Conservation (phyloP, 2,888 invertebrate species). For the Dioctria rufipes region DNA sequence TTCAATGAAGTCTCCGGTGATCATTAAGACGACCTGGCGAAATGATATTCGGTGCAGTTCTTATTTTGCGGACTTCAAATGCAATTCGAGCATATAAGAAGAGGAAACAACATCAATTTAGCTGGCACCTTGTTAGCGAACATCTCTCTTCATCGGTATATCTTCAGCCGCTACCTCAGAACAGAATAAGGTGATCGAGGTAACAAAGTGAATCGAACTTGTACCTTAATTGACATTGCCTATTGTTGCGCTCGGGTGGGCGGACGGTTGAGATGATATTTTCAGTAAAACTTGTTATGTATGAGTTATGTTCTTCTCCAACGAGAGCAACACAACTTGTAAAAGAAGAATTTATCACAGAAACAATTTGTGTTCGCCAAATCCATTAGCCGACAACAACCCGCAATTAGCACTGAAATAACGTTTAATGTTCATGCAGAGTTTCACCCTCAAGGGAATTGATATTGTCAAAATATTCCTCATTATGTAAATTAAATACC, state of each 20-base stretch:
- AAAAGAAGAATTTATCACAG: no score
- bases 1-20: constrained; percentile 22
- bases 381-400: constrained; percentile 5
- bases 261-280: constrained; percentile 39
- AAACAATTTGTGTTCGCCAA: not conserved
- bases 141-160: constrained; percentile 27
- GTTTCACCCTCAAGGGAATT: not conserved
- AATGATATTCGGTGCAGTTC: constrained; percentile 42
- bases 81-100: constrained; percentile 18
- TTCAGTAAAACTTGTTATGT: not conserved
- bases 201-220: constrained; percentile 48
- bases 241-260: constrained; percentile 46
- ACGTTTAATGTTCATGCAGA: not conserved
- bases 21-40: constrained; percentile 36
- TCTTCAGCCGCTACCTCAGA: constrained; percentile 10
- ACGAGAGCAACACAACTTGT: not conserved
- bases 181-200: constrained; percentile 31
- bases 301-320: constrained; percentile 1
- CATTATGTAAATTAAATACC: constrained; percentile 45
- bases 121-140: constrained; percentile 44
- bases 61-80: constrained; percentile 20
- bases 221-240: constrained; percentile 45
- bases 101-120: constrained; percentile 36
- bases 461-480: constrained; percentile 11
- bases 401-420: constrained; percentile 7